Evolutionary conservation across 2,113 vertebrate species (phyloP), one percentile per base, ranked within the genome.

Genomic region (Mixornis gularis): DNA sequence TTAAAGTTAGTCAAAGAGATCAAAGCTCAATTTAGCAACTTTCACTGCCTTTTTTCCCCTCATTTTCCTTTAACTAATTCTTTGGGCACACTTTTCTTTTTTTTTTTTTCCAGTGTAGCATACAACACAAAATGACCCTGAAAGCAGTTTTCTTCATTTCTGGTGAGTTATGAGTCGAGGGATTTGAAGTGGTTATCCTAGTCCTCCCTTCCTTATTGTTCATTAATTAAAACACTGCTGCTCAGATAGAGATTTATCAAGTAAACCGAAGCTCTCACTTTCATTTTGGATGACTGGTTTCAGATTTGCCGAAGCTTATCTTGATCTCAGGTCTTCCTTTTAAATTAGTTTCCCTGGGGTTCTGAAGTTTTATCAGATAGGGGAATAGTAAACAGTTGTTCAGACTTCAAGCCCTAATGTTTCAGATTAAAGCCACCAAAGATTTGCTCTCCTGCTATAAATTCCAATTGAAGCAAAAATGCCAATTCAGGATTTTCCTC

Each of bases 331-430:
- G 46, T 66, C 62, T 85, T 36, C 74, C 60, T 94, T 92, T 92
- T 87, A 91, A 95, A 94, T 92, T 85, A 79, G 52, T 52, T 95
- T 93, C 79, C 40, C 64, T 46, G 20, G 43, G 56, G 41, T 48
- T 80, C 53, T 76, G 69, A 82, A 86, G 60, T 79, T 88, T 85
- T 81, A 93, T 88, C 66, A 89, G 90, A 81, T 91, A 90, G 36
- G 66, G 72, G 62, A 94, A 89, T 84, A 90, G 71, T 91, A 92
- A 90, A 92, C 80, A 94, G 64, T 51, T 89, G 43, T 77, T 90
- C 85, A 73, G 43, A 59, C 92, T 92, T 92, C 62, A 87, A 94
- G 40, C 74, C 43, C 49, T 92, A 82, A 86, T 89, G 80, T 94
- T 89, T 87, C 72, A 92, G 49, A 93, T 93, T 87, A 94, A 90